Conservation (phyloP, 2,113 vertebrate genomes). For the Xiphorhynchus elegans region DNA sequence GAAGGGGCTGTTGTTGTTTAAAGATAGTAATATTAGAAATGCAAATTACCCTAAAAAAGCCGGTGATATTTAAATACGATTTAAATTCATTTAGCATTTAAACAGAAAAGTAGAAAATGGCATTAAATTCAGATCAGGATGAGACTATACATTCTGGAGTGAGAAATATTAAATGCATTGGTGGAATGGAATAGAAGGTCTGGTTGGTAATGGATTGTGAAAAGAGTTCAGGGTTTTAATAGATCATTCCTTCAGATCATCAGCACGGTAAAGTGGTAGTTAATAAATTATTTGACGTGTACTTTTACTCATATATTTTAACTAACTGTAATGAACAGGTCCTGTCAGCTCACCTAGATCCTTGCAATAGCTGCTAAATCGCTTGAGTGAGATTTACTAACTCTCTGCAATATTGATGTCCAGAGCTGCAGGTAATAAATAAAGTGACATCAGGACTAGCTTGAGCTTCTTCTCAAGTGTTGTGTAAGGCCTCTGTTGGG, state of each 20-base stretch:
- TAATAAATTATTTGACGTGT: constrained; percentile 61
- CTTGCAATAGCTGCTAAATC: not conserved
- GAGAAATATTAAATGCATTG: constrained; percentile 7
- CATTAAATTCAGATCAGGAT: constrained; percentile 56
- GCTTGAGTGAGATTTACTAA: constrained; percentile 56
- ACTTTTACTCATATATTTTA: constrained; percentile 43
- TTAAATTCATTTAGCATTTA: constrained; percentile 56
- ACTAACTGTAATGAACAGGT: constrained; percentile 34
- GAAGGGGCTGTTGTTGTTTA: constrained; percentile 1
- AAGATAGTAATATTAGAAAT: constrained; percentile 28
- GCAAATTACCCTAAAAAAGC: constrained; percentile 32
- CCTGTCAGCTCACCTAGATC: constrained; percentile 35
- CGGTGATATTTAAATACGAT: constrained; percentile 59
- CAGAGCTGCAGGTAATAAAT: constrained; percentile 28
- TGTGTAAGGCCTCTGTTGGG: not conserved
- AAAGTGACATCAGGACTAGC: not conserved
- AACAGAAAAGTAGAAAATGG: constrained; percentile 44
- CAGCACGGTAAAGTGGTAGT: constrained; percentile 3
- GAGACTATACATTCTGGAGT: not conserved
- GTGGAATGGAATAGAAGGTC: not conserved
- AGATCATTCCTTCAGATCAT: constrained; percentile 54
- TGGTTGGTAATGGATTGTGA: constrained; percentile 43
- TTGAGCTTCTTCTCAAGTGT: not conserved
- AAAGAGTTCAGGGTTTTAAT: constrained; percentile 26
- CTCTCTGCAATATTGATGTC: constrained; percentile 28